Evolutionary conservation across 2,113 vertebrate genomes (phyloP).

Genomic region (Rousettus leschenaultii): DNA sequence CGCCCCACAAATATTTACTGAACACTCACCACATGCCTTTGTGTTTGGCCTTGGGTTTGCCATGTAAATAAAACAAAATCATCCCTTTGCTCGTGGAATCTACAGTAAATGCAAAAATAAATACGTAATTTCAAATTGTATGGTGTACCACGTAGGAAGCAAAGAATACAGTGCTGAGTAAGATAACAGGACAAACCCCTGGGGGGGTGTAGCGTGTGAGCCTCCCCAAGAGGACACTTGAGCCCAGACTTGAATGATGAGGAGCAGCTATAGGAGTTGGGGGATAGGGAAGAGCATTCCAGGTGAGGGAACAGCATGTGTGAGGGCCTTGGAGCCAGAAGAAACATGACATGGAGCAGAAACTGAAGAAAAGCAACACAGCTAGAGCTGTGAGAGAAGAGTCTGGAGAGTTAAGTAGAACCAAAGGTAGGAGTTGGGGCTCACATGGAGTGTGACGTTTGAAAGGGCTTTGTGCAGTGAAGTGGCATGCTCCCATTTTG

Average conservation of each 20-base stretch:
- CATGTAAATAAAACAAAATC: neutral
- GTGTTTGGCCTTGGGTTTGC: neutral
- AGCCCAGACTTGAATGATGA: neutral
- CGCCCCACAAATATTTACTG: neutral
- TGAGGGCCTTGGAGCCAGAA: neutral
- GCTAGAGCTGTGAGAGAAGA: neutral
- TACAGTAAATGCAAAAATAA: neutral
- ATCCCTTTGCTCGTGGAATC: neutral
- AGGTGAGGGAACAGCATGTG: neutral
- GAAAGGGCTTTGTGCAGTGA: no score
- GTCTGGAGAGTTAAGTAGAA: neutral
- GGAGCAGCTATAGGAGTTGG: no score
- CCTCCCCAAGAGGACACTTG: rapidly evolving
- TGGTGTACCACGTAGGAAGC: neutral
- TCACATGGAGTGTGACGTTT: rapidly evolving
- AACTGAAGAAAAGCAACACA: neutral
- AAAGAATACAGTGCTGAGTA: rapidly evolving
- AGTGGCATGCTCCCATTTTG: neutral
- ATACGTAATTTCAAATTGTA: neutral
- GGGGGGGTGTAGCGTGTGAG: neutral
- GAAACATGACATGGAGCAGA: neutral
- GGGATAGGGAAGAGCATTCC: neutral
- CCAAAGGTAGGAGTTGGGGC: neutral
- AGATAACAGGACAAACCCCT: neutral
- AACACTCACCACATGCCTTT: neutral